A percentile compares a stretch with the other conserved stretches of the same genome.
phyloP scores from a whole-genome alignment of 2,888 invertebrate genomes.

The Proisotoma minuta region DNA sequence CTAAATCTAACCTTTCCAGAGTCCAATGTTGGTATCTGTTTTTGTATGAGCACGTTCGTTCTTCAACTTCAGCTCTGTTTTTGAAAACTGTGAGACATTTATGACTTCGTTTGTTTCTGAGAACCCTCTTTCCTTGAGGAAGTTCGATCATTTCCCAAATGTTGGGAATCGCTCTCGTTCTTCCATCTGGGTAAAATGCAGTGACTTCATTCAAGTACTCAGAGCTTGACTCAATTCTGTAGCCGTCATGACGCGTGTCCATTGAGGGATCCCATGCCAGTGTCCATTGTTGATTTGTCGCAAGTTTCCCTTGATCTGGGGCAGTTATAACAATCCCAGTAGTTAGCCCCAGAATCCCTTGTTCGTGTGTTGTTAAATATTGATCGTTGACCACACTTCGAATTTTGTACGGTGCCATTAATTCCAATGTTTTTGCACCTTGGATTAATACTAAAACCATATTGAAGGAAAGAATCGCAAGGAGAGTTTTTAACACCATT shows the following conservation, averaged over 20 bases:
- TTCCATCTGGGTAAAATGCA: conserved; percentile 35
- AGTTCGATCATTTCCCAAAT: conserved; percentile 38
- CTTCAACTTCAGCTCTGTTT: conserved; percentile 20
- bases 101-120: conserved; percentile 33
- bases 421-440: conserved; percentile 31
- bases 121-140: conserved; percentile 20
- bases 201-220: conserved; percentile 38
- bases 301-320: conserved; percentile 17
- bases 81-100: conserved; percentile 31
- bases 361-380: conserved; percentile 29
- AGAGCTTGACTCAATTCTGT: conserved; percentile 30
- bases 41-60: conserved; percentile 33
- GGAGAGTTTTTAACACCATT: too few species aligned
- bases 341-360: conserved; percentile 35
- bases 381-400: conserved; percentile 25
- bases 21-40: conserved; percentile 38
- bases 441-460: conserved; percentile 9
- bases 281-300: conserved; percentile 24
- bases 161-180: conserved; percentile 31
- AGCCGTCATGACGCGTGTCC: conserved; percentile 33
- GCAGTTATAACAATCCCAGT: conserved; percentile 31
- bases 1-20: conserved; percentile 25
- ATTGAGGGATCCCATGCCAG: conserved; percentile 34
- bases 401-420: conserved; percentile 39
- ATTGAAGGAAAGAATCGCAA: too few species aligned